A percentile compares a stretch with the other conserved stretches of the same genome.
Conservation (phyloP, 2,888 invertebrate species). For the Sipunculus nudus region DNA sequence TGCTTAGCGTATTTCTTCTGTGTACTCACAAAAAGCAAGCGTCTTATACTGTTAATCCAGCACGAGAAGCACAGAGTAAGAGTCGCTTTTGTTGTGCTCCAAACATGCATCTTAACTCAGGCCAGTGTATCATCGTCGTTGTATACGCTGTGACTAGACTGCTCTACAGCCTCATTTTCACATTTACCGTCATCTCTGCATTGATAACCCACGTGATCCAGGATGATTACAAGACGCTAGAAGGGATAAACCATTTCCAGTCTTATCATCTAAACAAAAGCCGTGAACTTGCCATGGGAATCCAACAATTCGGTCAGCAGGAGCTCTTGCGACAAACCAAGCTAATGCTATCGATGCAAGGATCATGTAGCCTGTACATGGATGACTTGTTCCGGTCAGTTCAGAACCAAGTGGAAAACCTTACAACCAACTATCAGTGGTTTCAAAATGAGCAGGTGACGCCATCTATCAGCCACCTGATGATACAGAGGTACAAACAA, state of each 20-base stretch:
- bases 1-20: background rate
- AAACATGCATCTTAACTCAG: no score
- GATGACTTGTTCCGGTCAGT: slow-evolving; percentile 37
- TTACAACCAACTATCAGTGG: slow-evolving; percentile 27
- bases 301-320: slow-evolving; percentile 11
- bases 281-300: background rate
- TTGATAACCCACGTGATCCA: slow-evolving; percentile 40
- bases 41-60: no score
- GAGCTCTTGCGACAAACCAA: slow-evolving; percentile 33
- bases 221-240: slow-evolving; percentile 22
- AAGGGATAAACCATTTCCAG: slow-evolving; percentile 16
- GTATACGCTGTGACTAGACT: slow-evolving; percentile 48
- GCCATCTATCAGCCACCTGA: slow-evolving; percentile 24
- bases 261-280: slow-evolving; percentile 19
- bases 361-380: slow-evolving; percentile 38
- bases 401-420: slow-evolving; percentile 31
- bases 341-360: slow-evolving; percentile 37
- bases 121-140: no score
- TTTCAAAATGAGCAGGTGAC: slow-evolving; percentile 23
- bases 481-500: slow-evolving; percentile 20
- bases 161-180: slow-evolving; percentile 52
- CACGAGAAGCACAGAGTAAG: no score
- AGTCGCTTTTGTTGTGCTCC: no score
- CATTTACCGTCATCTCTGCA: slow-evolving; percentile 52
- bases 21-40: background rate